phyloP scores from a whole-genome alignment of 1,140 invertebrate genomes.

The Coptotermes formosanus region DNA sequence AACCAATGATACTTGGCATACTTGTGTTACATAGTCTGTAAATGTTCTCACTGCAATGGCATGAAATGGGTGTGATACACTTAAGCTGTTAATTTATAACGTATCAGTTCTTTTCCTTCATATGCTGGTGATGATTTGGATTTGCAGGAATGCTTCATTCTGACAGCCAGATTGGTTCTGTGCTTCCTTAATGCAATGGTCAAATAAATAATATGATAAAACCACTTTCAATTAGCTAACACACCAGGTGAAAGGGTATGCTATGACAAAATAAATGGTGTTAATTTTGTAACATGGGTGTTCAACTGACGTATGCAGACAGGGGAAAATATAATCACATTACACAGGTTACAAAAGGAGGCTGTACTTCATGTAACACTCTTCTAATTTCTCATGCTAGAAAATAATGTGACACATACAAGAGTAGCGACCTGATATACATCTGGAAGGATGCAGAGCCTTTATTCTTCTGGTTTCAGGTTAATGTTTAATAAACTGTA shows the following conservation, averaged over 20 bases:
- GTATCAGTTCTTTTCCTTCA: neutral
- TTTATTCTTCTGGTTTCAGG: neutral
- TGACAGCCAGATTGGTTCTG: constrained; percentile 2
- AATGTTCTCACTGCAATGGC: neutral
- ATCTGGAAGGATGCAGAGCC: neutral
- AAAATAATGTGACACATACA: too few relatives aligned
- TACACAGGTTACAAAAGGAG: neutral
- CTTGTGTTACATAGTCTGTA: neutral
- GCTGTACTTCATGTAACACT: neutral
- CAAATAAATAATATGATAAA: neutral
- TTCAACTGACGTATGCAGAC: neutral
- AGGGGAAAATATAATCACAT: neutral
- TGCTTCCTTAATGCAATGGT: neutral
- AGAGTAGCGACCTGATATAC: neutral
- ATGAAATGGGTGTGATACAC: neutral
- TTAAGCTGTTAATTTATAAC: neutral
- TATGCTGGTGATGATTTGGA: constrained; percentile 34
- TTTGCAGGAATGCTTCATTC: constrained; percentile 32
- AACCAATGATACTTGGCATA: neutral
- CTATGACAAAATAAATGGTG: too few relatives aligned
- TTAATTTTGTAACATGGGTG: too few relatives aligned
- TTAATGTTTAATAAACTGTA: neutral
- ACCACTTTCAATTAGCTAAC: neutral
- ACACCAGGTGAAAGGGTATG: neutral
- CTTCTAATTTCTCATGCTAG: too few relatives aligned